Base-by-base conservation (phyloP, 2,113 vertebrate genomes). In the Excalfactoria chinensis region DNA sequence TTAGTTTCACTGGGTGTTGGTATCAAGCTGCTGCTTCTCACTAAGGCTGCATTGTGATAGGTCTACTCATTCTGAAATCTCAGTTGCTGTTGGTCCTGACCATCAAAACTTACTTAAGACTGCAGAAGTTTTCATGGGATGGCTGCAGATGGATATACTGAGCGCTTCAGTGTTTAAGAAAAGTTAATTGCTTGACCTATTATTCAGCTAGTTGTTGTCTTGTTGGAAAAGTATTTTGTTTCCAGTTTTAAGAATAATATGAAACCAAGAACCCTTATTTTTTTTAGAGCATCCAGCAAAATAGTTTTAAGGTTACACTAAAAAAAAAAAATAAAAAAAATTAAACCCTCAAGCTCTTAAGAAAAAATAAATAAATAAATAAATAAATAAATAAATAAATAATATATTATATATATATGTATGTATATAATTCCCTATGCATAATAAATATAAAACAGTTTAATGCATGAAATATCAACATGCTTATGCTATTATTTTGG, bases 1-100 rank as follows among this genome's bases (percentile, higher is more conserved):
- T 53, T 41, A 30, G 11, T 7, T 67, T 0, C 0, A 2, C n/a
- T 68, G 20, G 8, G 6, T 25, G n/a, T 51, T 63, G 3, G 13
- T 77, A 14, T 80, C 11, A 32, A 53, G 15, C 17, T 51, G 44
- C 32, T 86, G 32, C 3, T 68, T 7, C 56, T 68, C 34, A 37
- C 6, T 9, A 53, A 15, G 30, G 22, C 2, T 44, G 26, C 16
- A 16, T 22, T 62, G 32, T 44, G 25, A 62, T 35, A 28, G 21
- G 16, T 73, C 44, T 60, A 6, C 23, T 70, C 0, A 3, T 37
- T 19, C 32, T 53, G 53, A 84, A 89, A 78, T 58, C 20, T 44
- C 16, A 43, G 30, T n/a, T 86, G 48, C 41, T 84, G 3, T 43
- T 68, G 34, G 7, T 74, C 22, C 25, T 66, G 12, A n/a, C 22